Percentiles rank a stretch among this genome's conserved stretches.
phyloP scores from a whole-genome alignment of 2,113 vertebrate species.

The Rousettus leschenaultii region DNA sequence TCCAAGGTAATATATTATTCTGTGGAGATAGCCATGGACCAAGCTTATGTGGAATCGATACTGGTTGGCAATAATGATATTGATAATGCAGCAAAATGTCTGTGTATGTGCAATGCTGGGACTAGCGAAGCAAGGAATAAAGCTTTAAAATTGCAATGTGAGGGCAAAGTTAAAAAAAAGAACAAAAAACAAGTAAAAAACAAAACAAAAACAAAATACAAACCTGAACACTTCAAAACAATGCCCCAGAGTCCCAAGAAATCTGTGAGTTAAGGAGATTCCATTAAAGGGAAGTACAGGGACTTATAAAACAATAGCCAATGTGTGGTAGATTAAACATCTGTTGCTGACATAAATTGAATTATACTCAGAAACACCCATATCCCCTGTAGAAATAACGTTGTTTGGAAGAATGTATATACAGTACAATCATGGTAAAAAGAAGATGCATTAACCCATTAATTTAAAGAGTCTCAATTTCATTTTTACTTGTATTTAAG shows the following conservation, averaged over 20 bases:
- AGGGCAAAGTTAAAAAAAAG: neutral
- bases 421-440: slow-evolving; percentile 59
- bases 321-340: slow-evolving; percentile 68
- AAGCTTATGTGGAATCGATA: slow-evolving; percentile 34
- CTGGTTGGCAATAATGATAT: slow-evolving; percentile 32
- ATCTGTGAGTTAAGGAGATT: slow-evolving; percentile 22
- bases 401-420: slow-evolving; percentile 58
- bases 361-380: slow-evolving; percentile 46
- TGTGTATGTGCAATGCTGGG: neutral
- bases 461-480: slow-evolving; percentile 78
- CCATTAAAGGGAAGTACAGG: neutral
- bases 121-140: neutral
- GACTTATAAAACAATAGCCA: slow-evolving; percentile 61
- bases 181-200: neutral
- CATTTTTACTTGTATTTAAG: slow-evolving; percentile 82
- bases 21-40: neutral
- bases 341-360: slow-evolving; percentile 64
- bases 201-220: neutral
- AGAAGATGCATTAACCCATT: slow-evolving; percentile 63
- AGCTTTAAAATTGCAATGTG: slow-evolving; percentile 2
- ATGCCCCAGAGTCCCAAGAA: neutral
- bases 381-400: slow-evolving; percentile 64
- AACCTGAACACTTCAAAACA: neutral
- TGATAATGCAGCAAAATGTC: neutral
- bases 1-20: slow-evolving; percentile 1